These are phyloP conservation scores for Ardeotis arabs DNA, from an alignment of 2,113 vertebrate genomes.

Conservation along the genomic window DNA sequence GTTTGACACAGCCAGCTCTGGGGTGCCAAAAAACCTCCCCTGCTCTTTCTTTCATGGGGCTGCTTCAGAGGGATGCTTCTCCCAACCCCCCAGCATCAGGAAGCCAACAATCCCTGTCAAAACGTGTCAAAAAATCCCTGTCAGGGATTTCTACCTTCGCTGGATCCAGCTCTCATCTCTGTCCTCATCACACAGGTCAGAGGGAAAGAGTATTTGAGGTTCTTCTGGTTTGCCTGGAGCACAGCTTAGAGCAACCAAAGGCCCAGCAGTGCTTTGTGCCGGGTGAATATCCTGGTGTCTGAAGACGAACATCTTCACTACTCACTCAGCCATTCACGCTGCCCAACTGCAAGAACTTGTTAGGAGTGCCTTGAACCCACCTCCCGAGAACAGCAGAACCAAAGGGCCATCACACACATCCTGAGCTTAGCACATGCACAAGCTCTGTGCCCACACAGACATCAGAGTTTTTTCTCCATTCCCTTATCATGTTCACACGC, in stretches of 20 bases:
- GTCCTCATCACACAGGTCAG: background rate
- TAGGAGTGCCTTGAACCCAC: background rate
- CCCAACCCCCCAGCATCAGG: rapidly evolving
- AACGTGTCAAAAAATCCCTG: background rate
- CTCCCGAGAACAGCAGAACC: background rate
- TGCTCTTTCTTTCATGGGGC: background rate
- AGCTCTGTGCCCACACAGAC: too few species aligned
- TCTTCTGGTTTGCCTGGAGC: background rate
- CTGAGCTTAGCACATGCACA: background rate
- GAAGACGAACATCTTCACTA: background rate
- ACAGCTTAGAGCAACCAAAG: background rate
- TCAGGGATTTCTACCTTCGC: background rate
- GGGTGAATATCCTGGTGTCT: rapidly evolving
- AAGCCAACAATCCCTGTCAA: background rate
- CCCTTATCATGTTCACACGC: rapidly evolving
- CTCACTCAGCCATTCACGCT: background rate
- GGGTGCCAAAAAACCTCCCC: background rate
- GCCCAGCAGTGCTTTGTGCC: background rate
- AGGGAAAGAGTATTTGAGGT: background rate
- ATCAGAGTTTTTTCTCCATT: rapidly evolving
- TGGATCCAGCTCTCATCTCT: background rate
- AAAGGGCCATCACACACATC: background rate
- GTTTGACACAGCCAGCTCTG: background rate
- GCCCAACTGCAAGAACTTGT: background rate
- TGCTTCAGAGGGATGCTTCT: background rate